Evolutionary conservation across 1,140 invertebrate genomes (phyloP).

Genomic region (Chelonus insularis): DNA sequence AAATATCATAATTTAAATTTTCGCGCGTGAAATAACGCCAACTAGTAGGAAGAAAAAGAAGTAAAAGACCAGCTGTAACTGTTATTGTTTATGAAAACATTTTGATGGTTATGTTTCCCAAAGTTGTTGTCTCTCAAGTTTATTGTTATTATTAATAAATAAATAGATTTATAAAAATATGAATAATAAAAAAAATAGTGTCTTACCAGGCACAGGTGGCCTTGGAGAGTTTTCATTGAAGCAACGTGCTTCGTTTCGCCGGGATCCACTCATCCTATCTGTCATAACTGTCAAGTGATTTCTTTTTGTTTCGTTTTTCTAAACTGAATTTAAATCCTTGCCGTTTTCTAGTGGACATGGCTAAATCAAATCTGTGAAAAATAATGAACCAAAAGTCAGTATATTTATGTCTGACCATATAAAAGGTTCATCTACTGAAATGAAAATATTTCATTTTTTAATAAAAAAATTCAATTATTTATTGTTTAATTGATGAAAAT

Average conservation of each 20-base stretch:
- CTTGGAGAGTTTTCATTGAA: conserved; percentile 63
- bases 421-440: not conserved
- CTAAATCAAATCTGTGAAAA: conserved; percentile 51
- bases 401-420: not conserved
- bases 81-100: not conserved
- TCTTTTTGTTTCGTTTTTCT: conserved; percentile 39
- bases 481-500: conserved; percentile 8
- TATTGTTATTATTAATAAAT: not conserved
- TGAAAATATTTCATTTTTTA: not conserved
- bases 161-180: conserved; percentile 23
- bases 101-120: not conserved
- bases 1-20: not conserved
- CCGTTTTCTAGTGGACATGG: conserved; percentile 59
- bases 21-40: not conserved
- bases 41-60: not conserved
- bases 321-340: conserved; percentile 54
- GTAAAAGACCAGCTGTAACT: not conserved
- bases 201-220: conserved; percentile 60
- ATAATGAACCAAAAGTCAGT: not conserved
- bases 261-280: conserved; percentile 60
- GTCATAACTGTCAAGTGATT: conserved; percentile 53
- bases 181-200: conserved; percentile 9
- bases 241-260: conserved; percentile 55
- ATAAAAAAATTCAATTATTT: conserved; percentile 4
- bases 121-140: not conserved